Base-by-base conservation (phyloP, 2,797 vertebrate species). In the Chelon labrosus region DNA sequence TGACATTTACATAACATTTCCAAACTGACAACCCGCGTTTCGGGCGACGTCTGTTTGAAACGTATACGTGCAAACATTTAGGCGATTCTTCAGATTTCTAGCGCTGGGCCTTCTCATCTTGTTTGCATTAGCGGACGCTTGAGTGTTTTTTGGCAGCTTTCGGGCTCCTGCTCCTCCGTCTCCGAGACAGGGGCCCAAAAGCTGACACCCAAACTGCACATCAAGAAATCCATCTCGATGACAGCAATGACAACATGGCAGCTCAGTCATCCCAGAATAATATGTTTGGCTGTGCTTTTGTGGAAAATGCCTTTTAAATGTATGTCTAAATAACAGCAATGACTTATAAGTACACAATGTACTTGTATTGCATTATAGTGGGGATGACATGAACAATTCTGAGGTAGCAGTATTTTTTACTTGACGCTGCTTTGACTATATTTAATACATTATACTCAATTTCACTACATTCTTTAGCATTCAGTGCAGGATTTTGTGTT, bases 11-110 rank as follows among this genome's bases (percentile, higher is more conserved):
- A 85, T 74, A 85, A 65, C 65, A 65, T 73, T 80, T 75, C 46
- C 73, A 75, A 87, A 85, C 38, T 71, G 78, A 89, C 78, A 77
- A 74, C 52, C 44, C 3, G 12, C 52, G 22, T 79, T 61, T 82
- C 49, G 80, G 25, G 65, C 87, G 77, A 59, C 31, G 55, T 87
- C 86, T 90, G 79, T 87, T 88, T 85, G 74, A 69, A 88, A 79
- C 46, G 7, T 51, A 62, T 73, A 65, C 63, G 76, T 65, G 65
- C 83, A 90, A 89, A 91, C 75, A 84, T 88, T 85, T 69, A 77
- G 65, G 73, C 25, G 54, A 75, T 55, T 88, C 71, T 81, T 86
- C 76, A 17, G 25, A 75, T 83, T 77, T 83, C 78, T 42, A 68
- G 53, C 19, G 39, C 69, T 14, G 71, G 42, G 35, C 31, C 16